Evolutionary conservation across 1,140 invertebrate genomes (phyloP).

Genomic region (Philopotamus ludificatus): DNA sequence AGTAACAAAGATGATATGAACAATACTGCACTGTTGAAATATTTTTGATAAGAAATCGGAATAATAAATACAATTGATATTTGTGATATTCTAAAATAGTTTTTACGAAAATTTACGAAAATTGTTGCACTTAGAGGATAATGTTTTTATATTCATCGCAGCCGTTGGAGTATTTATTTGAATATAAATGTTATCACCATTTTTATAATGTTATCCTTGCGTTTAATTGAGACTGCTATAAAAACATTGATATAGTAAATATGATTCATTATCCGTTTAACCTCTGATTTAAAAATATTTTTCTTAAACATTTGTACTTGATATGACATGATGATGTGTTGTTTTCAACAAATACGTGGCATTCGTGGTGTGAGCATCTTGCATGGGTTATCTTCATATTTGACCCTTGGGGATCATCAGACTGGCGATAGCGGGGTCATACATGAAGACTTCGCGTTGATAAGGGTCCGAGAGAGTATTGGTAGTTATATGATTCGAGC

Average conservation of each 20-base stretch:
- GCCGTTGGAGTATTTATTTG: no score
- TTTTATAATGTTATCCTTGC: no score
- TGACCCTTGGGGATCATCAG: neutral
- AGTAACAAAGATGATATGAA: no score
- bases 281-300: neutral
- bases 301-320: neutral
- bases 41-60: no score
- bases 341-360: conserved; percentile 1
- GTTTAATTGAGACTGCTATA: neutral
- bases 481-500: no score
- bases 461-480: neutral
- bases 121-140: no score
- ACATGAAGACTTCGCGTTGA: neutral
- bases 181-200: neutral
- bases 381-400: conserved; percentile 10
- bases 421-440: conserved; percentile 15
- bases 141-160: no score
- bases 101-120: no score
- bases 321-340: neutral
- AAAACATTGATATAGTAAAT: neutral
- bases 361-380: neutral
- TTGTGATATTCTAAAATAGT: no score
- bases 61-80: no score
- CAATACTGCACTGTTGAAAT: no score
- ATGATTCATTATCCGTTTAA: neutral